A percentile compares a stretch with the other conserved stretches of the same genome.
These are phyloP conservation scores for Seladonia tumulorum DNA, from an alignment of 2,888 invertebrate species.

Conservation along the genomic window DNA sequence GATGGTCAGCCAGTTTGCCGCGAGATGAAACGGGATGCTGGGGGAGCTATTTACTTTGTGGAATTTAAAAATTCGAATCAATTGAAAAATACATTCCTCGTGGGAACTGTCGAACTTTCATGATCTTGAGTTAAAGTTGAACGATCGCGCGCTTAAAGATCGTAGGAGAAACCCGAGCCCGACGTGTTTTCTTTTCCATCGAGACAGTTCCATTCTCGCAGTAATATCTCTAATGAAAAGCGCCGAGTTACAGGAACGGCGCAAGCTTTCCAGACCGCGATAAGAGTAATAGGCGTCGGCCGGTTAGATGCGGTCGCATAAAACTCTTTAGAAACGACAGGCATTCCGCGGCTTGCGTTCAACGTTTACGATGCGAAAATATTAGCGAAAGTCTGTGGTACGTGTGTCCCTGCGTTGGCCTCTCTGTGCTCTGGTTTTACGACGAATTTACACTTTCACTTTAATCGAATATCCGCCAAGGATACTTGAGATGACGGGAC, in stretches of 20 bases:
- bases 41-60: too few relatives aligned
- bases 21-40: too few relatives aligned
- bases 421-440: not conserved
- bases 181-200: not conserved
- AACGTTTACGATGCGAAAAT: slow-evolving; percentile 1
- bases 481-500: slow-evolving; percentile 3
- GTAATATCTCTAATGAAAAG: not conserved
- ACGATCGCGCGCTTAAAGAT: not conserved
- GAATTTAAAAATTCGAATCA: too few relatives aligned
- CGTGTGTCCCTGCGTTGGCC: not conserved
- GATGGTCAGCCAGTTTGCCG: not conserved
- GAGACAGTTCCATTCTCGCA: not conserved
- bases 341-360: not conserved
- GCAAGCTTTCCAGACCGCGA: not conserved
- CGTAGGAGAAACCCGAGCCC: not conserved
- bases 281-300: not conserved
- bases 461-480: slow-evolving; percentile 7
- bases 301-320: not conserved
- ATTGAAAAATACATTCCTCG: not conserved
- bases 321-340: slow-evolving; percentile 4
- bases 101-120: not conserved
- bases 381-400: slow-evolving; percentile 1
- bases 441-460: slow-evolving; percentile 13
- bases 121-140: not conserved
- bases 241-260: not conserved